A percentile compares a stretch with the other conserved stretches of the same genome.
Conservation (phyloP, 2,888 invertebrate genomes). For the Amaurobius ferox region DNA sequence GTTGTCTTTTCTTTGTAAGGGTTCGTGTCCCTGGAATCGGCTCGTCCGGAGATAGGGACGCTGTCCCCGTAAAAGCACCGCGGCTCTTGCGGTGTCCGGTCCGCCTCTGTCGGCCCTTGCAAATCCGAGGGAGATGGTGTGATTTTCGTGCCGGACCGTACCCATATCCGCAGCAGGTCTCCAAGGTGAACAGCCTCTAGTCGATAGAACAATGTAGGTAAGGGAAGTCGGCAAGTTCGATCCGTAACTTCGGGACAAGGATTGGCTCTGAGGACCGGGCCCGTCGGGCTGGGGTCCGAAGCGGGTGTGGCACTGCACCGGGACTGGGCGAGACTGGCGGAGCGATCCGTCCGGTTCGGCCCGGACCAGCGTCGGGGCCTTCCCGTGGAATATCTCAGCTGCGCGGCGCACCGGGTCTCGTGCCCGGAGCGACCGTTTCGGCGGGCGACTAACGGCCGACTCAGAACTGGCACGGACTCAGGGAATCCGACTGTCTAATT, state of each 20-base stretch:
- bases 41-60: conserved; percentile 78
- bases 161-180: conserved; percentile 86
- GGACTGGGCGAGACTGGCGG: conserved; percentile 75
- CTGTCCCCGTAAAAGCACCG: conserved; percentile 77
- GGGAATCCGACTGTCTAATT: conserved; percentile 80
- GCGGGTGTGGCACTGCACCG: conserved; percentile 76
- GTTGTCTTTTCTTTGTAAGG: conserved; percentile 79
- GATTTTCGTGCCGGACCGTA: conserved; percentile 73
- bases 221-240: conserved; percentile 84
- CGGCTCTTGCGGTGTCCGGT: conserved; percentile 77
- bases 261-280: conserved; percentile 85
- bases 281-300: conserved; percentile 81
- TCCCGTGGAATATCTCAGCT: conserved; percentile 76
- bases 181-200: conserved; percentile 85
- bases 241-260: conserved; percentile 82
- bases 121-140: conserved; percentile 69
- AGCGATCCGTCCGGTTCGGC: conserved; percentile 39
- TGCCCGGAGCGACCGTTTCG: conserved; percentile 51
- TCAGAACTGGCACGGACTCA: conserved; percentile 78
- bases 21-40: conserved; percentile 78
- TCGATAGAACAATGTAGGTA: conserved; percentile 84
- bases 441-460: conserved; percentile 69
- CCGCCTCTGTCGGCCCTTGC: conserved; percentile 74
- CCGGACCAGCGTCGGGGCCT: conserved; percentile 75
- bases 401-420: conserved; percentile 68